Evolutionary conservation across 2,113 vertebrate species (phyloP), one percentile per base, ranked within the genome.

Genomic region (Zosterops borbonicus): DNA sequence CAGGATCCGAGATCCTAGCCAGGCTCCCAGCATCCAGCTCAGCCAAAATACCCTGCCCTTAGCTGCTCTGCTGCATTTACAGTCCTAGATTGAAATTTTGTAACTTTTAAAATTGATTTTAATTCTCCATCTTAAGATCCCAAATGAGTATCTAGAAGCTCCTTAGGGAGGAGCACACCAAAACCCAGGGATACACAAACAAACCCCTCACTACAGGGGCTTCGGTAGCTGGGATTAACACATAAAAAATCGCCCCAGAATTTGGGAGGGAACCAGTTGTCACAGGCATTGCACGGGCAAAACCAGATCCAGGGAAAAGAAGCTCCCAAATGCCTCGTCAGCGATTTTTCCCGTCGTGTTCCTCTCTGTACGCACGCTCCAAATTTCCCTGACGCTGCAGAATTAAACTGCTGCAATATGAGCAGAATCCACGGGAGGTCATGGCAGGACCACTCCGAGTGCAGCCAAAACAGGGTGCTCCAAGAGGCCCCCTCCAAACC

Each of bases 331-430:
- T 3, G 58, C 76, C 52, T 67, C 6, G 0, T 49, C 79, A 88
- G 83, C 29, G 3, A 5, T 62, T 53, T 70, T 62, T 1, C 14
- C 5, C 2, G 0, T 9, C 3, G 5, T 4, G 22, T 24, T 74
- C n/a, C 81, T 74, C 56, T 41, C 60, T 0, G 0, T 2, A 14
- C 14, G 6, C n/a, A 6, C 2, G 1, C 55, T 60, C 29, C 50
- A 2, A 9, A 78, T 87, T 37, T 22, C 13, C 12, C n/a, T 24
- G 47, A 47, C 44, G 0, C 35, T 71, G 76, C 49, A 42, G 58
- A 77, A 77, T 28, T 2, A 2, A 27, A 47, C 49, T 17, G 80
- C 62, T 80, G 84, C 77, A 58, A 6, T 27, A 23, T 9, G 42
- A 28, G 18, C 31, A 24, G 1, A 28, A 58, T 67, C 73, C 85